Evolutionary conservation across 2,113 vertebrate species (phyloP).

Genomic region (Bubalus kerabau): DNA sequence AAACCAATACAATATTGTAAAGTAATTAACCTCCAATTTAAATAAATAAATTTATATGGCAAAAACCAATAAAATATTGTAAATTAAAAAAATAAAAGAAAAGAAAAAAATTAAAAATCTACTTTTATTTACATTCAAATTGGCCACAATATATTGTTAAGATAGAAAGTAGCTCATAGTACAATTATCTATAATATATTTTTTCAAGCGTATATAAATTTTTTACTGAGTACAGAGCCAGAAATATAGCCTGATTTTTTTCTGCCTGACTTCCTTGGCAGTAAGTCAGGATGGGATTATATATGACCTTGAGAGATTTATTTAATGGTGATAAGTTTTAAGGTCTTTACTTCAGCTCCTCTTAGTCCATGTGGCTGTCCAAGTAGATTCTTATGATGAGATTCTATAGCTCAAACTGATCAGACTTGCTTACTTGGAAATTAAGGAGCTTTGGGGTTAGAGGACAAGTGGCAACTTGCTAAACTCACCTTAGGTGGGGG

Average conservation of each 20-base stretch:
- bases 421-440: neutral
- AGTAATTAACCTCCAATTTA: too few relatives aligned
- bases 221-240: neutral
- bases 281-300: neutral
- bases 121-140: neutral
- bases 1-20: too few relatives aligned
- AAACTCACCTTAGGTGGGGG: neutral
- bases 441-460: neutral
- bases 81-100: too few relatives aligned
- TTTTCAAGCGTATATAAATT: neutral
- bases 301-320: neutral
- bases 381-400: neutral
- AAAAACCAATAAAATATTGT: too few relatives aligned
- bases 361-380: neutral
- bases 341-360: neutral
- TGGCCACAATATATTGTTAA: neutral
- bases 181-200: neutral
- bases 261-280: neutral
- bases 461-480: neutral
- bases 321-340: neutral
- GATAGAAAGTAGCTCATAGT: neutral
- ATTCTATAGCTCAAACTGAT: neutral
- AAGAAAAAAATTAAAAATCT: neutral
- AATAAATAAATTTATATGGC: too few relatives aligned
- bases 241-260: neutral